phyloP scores from a whole-genome alignment of 2,888 invertebrate species.

The Philhelius pedissequus region DNA sequence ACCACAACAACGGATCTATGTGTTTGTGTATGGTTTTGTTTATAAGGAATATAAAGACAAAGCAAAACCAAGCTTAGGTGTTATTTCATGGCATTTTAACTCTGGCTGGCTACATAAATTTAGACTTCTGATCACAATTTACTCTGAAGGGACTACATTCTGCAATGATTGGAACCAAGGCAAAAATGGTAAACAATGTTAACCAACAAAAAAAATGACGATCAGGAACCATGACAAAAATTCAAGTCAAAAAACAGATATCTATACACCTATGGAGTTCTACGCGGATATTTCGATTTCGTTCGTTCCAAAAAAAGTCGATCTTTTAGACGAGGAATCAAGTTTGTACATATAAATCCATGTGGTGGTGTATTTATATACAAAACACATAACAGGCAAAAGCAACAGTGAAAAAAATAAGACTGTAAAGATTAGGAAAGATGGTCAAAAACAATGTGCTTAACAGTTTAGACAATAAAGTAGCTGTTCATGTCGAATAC shows the following conservation, averaged over 20 bases:
- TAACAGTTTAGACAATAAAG: too few relatives aligned
- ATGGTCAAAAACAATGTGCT: slow-evolving; percentile 38
- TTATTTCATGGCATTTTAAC: slow-evolving; percentile 54
- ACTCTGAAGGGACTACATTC: background rate
- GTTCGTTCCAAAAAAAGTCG: slow-evolving; percentile 16
- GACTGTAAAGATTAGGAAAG: slow-evolving; percentile 24
- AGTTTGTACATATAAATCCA: slow-evolving; percentile 17
- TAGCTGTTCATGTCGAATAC: too few relatives aligned
- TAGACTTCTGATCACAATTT: slow-evolving; percentile 9
- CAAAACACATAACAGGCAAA: background rate
- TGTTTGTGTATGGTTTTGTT: too few relatives aligned
- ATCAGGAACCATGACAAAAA: slow-evolving; percentile 46
- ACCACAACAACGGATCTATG: slow-evolving; percentile 9
- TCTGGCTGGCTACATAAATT: slow-evolving; percentile 13
- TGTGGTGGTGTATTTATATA: slow-evolving; percentile 58
- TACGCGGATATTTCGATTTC: slow-evolving; percentile 51
- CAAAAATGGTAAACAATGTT: background rate
- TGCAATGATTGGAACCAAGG: background rate
- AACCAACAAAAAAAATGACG: slow-evolving; percentile 14
- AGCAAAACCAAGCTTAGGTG: slow-evolving; percentile 3
- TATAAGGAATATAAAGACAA: background rate
- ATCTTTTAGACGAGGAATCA: slow-evolving; percentile 24
- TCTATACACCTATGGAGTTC: background rate
- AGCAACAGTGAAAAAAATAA: slow-evolving; percentile 15
- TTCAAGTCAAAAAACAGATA: background rate